Conservation (phyloP, 2,888 invertebrate species). For the Acrobeloides nanus region DNA sequence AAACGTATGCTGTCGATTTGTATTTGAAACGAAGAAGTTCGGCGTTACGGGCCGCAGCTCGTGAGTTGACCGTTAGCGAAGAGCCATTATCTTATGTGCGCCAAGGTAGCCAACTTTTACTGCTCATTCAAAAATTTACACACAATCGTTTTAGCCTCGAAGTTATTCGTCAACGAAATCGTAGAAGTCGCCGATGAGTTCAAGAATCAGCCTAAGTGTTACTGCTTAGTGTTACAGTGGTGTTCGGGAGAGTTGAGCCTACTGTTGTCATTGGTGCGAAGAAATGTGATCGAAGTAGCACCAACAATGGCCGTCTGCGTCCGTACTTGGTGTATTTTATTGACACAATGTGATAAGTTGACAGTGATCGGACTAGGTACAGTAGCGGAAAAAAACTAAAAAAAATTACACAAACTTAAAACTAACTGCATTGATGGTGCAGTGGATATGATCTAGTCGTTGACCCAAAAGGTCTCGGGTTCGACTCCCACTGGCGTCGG, state of each 20-base stretch:
- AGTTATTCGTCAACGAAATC: conserved; percentile 31
- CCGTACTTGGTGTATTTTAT: conserved; percentile 46
- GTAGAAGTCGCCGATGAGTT: conserved; percentile 41
- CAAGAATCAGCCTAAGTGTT: conserved; percentile 30
- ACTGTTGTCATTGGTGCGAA: conserved; percentile 37
- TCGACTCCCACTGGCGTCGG: no score
- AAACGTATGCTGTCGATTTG: conserved; percentile 47
- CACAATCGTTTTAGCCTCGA: conserved; percentile 28
- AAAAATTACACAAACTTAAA: no score
- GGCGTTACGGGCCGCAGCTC: conserved; percentile 28
- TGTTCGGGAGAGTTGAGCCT: conserved; percentile 45
- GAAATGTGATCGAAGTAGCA: conserved; percentile 51
- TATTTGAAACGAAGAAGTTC: conserved; percentile 39
- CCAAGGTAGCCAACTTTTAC: conserved; percentile 17
- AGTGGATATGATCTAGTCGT: no score
- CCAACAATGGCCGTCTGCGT: conserved; percentile 42
- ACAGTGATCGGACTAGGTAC: conserved; percentile 11
- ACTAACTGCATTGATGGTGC: no score
- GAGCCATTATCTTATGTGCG: conserved; percentile 48
- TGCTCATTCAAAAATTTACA: no score
- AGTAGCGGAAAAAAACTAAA: no score
- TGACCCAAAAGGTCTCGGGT: no score
- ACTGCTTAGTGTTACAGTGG: conserved; percentile 56
- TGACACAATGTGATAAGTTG: conserved; percentile 40
- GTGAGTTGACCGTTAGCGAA: conserved; percentile 32